Conservation (phyloP, 2,797 vertebrate species). For the Acrocephalus scirpaceus region DNA sequence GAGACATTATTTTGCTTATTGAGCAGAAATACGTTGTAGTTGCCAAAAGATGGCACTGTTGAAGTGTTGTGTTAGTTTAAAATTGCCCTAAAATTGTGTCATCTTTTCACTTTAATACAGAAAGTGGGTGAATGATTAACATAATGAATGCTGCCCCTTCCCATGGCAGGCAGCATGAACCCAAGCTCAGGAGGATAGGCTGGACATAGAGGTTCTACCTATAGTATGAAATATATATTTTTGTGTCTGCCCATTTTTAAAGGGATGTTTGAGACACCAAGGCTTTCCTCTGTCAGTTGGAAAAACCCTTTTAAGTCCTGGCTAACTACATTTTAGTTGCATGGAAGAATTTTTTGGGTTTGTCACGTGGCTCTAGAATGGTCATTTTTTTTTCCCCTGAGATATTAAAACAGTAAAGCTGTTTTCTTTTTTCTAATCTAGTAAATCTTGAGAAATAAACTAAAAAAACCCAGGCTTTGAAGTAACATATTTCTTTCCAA, state of each 20-base stretch:
- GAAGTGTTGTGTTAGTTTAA: constrained; percentile 39
- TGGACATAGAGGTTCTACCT: constrained; percentile 3
- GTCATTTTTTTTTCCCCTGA: neutral
- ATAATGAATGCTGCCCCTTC: constrained; percentile 69
- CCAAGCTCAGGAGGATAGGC: neutral
- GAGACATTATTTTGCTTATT: neutral
- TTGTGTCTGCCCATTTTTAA: neutral
- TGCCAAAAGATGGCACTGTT: constrained; percentile 80
- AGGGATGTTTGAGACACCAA: neutral
- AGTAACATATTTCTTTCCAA: neutral
- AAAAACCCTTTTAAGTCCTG: neutral
- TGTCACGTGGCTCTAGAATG: neutral
- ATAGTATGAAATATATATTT: neutral
- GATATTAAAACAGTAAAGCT: neutral
- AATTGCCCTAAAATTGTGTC: neutral
- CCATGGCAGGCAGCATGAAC: constrained; percentile 33
- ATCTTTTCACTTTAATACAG: constrained; percentile 33
- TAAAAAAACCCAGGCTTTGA: neutral
- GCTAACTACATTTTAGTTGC: neutral
- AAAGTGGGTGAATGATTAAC: constrained; percentile 59
- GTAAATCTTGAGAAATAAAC: neutral
- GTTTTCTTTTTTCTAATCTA: neutral
- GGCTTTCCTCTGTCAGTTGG: neutral
- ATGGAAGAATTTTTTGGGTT: neutral
- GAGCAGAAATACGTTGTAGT: neutral